phyloP scores from a whole-genome alignment of 2,888 invertebrate species.

The Euplexia lucipara region DNA sequence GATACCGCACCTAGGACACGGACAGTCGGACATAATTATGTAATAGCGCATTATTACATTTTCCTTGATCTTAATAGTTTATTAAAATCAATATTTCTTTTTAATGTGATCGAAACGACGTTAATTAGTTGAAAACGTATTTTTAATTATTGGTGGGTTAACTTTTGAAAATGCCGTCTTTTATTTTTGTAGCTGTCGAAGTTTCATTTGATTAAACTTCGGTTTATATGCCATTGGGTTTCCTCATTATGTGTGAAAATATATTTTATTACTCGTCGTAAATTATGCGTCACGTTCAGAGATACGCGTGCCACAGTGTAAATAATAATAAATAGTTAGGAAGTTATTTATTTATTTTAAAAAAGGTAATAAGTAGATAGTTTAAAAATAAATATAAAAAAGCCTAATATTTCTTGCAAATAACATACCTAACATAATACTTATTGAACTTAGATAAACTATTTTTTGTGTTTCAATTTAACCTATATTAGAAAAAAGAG shows the following conservation, averaged over 20 bases:
- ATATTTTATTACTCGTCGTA: constrained; percentile 22
- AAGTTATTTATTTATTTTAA: too few relatives aligned
- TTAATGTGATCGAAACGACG: constrained; percentile 51
- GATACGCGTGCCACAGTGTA: background rate
- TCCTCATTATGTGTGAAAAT: constrained; percentile 47
- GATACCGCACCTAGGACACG: constrained; percentile 62
- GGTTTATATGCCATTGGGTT: constrained; percentile 13
- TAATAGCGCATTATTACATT: constrained; percentile 50
- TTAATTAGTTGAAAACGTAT: constrained; percentile 42
- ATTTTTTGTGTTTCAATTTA: too few relatives aligned
- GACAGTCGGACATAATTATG: too few relatives aligned
- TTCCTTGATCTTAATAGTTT: constrained; percentile 65
- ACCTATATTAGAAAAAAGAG: background rate
- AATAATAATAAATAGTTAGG: too few relatives aligned
- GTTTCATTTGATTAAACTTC: constrained; percentile 2
- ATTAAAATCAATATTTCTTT: constrained; percentile 57
- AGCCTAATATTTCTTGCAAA: too few relatives aligned
- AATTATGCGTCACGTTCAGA: constrained; percentile 15
- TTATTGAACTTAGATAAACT: too few relatives aligned
- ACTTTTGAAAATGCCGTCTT: constrained; percentile 17
- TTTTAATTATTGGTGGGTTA: constrained; percentile 34
- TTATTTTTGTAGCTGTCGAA: background rate
- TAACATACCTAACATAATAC: too few relatives aligned
- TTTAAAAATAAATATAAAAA: too few relatives aligned
- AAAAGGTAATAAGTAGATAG: too few relatives aligned